These are phyloP conservation scores for Eublepharis macularius DNA, from an alignment of 2,113 vertebrate species.

Conservation along the genomic window DNA sequence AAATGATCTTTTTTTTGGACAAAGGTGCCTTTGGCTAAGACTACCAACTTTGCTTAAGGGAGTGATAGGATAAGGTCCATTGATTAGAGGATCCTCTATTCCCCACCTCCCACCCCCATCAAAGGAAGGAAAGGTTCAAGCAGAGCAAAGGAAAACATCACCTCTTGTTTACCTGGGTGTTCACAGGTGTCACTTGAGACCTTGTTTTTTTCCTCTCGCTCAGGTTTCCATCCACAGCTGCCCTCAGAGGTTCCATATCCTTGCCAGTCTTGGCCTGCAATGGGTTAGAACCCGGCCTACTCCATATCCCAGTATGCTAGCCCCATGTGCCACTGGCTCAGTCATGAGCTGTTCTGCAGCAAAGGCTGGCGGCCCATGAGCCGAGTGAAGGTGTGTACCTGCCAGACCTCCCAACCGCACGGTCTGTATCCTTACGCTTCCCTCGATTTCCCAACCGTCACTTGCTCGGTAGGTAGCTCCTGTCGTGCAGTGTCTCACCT, in stretches of 20 bases:
- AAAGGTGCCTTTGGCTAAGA: no score
- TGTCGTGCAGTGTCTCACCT: rapidly evolving
- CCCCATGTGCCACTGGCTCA: background rate
- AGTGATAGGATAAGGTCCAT: no score
- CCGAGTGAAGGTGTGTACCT: rapidly evolving
- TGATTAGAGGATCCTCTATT: no score
- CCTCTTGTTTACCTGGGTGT: constrained; percentile 21
- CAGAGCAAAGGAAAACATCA: background rate
- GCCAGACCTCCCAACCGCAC: background rate
- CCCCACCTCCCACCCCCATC: no score
- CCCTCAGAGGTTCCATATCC: rapidly evolving
- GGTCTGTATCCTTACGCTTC: background rate
- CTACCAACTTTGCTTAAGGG: no score
- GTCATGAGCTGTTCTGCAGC: rapidly evolving
- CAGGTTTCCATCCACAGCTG: rapidly evolving
- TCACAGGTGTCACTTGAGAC: background rate
- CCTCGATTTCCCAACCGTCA: background rate
- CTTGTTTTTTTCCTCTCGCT: background rate
- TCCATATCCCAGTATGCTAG: rapidly evolving
- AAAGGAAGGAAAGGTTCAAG: background rate
- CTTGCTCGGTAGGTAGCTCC: rapidly evolving
- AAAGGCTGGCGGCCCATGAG: background rate
- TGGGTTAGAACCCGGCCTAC: background rate
- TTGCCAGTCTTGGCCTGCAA: background rate
- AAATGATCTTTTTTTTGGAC: no score